Evolutionary conservation across 2,797 vertebrate species (phyloP).

Genomic region (Capromys pilorides): DNA sequence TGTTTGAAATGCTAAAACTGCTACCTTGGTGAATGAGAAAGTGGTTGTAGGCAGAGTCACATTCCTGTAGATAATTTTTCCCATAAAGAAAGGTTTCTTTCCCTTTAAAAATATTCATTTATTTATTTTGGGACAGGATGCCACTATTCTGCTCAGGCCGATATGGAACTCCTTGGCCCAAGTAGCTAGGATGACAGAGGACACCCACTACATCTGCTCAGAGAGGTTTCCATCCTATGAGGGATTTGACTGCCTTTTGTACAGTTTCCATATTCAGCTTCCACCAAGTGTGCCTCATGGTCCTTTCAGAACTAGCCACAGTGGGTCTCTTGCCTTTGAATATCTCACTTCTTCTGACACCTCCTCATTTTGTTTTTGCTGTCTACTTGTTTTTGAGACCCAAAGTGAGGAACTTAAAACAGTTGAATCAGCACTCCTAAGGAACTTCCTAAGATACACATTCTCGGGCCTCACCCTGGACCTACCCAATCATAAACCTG

Average conservation of each 20-base stretch:
- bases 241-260: neutral
- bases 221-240: neutral
- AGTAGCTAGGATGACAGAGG: neutral
- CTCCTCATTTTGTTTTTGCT: neutral
- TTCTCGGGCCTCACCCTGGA: neutral
- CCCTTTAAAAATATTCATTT: neutral
- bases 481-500: neutral
- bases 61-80: neutral
- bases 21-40: neutral
- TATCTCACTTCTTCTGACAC: neutral
- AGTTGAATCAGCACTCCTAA: neutral
- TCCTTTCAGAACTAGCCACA: neutral
- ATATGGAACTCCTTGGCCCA: neutral
- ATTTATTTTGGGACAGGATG: neutral
- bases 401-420: neutral
- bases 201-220: too few species aligned
- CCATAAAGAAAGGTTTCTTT: constrained; percentile 18
- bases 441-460: neutral
- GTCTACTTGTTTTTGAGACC: neutral
- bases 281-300: neutral
- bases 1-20: constrained; percentile 10
- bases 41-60: neutral
- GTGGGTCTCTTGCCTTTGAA: neutral
- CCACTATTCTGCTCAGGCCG: neutral
- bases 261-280: neutral